Evolutionary conservation across 2,888 invertebrate species (phyloP), one percentile per base, ranked within the genome.

Genomic region (Lumbricus terrestris): DNA sequence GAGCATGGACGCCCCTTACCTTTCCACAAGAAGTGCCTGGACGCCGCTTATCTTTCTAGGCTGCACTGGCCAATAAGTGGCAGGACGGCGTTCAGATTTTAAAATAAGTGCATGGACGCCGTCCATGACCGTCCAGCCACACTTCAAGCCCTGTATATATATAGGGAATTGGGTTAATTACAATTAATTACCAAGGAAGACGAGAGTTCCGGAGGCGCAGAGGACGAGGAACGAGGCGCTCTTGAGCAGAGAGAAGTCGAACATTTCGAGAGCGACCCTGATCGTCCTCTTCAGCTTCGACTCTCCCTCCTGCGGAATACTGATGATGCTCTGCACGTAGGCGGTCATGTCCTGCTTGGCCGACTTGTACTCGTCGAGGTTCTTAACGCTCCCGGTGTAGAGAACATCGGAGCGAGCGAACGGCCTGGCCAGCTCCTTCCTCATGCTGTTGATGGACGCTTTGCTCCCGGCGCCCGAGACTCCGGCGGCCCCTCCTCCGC

Each of bases 181-280:
- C n/a, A n/a, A n/a, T n/a, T n/a, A n/a, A n/a, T 37, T 37, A 90
- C 91, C 91, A 33, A 85, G 37, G 82, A 91, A 91, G 89, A 91
- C 90, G 89, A 90, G 89, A 35, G 90, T 90, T 38, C 91, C 91
- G 23, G 91, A 90, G 18, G 89, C 54, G 16, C 88, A 85, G 35
- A 90, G 90, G 88, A 92, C 90, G 69, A 91, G 18, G 91, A 99
- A 99, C 0, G 98, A 97, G 0, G 97, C 97, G 54, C 97, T 97
- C 94, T 96, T 96, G 90, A 99, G 96, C 0, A 99, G 95, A 90
- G 96, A 96, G 47, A 98, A 96, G 94, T 99, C 98, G 94, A 99
- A 96, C 97, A 98, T 97, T 95, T 94, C 90, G n/a, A 90, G 23
- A 34, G n/a, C 82, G 83, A 90, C 23, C 6, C 35, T 38, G 29